These are phyloP conservation scores for Ormyrus pomaceus DNA, from an alignment of 2,888 invertebrate species.

Conservation along the genomic window DNA sequence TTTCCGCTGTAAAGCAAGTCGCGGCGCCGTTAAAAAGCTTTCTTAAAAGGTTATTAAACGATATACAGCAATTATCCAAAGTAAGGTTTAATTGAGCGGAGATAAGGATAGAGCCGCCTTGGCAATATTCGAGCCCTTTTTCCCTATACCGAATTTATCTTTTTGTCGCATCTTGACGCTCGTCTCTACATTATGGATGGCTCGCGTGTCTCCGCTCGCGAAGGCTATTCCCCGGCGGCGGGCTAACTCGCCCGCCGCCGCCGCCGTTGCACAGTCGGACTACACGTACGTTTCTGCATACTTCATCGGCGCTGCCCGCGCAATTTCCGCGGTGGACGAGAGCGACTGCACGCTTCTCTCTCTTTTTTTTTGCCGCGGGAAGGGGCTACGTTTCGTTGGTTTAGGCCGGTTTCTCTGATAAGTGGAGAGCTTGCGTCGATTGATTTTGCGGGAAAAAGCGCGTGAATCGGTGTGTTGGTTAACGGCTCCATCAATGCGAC, in stretches of 20 bases:
- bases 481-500: too few relatives aligned
- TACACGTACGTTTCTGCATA: conserved; percentile 33
- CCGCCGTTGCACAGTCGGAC: too few relatives aligned
- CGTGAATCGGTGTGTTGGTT: too few relatives aligned
- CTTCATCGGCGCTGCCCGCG: conserved; percentile 30
- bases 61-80: not conserved
- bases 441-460: too few relatives aligned
- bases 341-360: not conserved
- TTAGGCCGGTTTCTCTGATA: not conserved
- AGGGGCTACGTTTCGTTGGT: not conserved
- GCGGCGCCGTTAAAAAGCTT: too few relatives aligned
- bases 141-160: conserved; percentile 70
- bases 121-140: conserved; percentile 12
- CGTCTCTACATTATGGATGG: conserved; percentile 72
- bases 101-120: not conserved
- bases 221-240: conserved; percentile 44
- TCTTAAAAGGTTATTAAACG: not conserved
- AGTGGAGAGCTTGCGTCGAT: too few relatives aligned
- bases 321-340: conserved; percentile 25
- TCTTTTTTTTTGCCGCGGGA: not conserved
- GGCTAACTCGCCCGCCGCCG: not conserved
- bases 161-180: conserved; percentile 67
- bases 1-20: too few relatives aligned
- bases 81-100: conserved; percentile 4
- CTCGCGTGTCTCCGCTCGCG: conserved; percentile 70